Evolutionary conservation across 2,888 invertebrate species (phyloP).

Genomic region (Caenorhabditis doughertyi): DNA sequence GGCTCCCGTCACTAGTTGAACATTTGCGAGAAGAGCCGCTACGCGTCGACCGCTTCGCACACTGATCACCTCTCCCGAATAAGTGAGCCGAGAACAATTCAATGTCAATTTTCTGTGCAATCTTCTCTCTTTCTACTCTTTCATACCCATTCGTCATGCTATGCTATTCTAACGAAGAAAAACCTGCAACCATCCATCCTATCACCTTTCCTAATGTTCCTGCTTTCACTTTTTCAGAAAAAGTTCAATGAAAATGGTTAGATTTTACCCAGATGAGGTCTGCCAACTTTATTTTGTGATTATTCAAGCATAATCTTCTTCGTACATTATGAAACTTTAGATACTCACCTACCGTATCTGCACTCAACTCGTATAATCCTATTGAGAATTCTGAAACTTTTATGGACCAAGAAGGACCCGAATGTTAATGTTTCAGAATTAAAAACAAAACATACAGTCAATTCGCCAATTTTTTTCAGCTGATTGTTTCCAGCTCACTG

Average conservation of each 20-base stretch:
- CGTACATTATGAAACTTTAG: too few species aligned
- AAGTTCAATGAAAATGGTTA: too few species aligned
- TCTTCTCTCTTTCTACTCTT: background rate
- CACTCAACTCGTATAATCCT: too few species aligned
- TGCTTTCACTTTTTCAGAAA: too few species aligned
- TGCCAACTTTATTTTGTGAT: too few species aligned
- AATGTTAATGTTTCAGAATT: too few species aligned
- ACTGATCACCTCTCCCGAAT: slow-evolving; percentile 49
- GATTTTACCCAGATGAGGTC: too few species aligned
- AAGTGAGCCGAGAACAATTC: slow-evolving; percentile 33
- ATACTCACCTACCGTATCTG: too few species aligned
- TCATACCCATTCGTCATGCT: slow-evolving; percentile 1
- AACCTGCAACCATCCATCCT: background rate
- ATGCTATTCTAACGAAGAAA: slow-evolving; percentile 26
- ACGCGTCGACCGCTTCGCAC: slow-evolving; percentile 57
- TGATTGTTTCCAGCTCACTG: slow-evolving; percentile 12
- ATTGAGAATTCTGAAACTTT: too few species aligned
- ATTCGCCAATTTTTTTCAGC: background rate
- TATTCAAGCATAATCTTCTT: too few species aligned
- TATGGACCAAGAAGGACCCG: too few species aligned
- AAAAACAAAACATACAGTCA: background rate
- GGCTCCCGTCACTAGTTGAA: slow-evolving; percentile 53
- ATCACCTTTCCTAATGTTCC: background rate
- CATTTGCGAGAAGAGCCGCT: slow-evolving; percentile 48
- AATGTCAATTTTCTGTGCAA: slow-evolving; percentile 12